A percentile compares a stretch with the other conserved stretches of the same genome.
phyloP scores from a whole-genome alignment of 2,113 vertebrate species.

The Porphyrio hochstetteri region DNA sequence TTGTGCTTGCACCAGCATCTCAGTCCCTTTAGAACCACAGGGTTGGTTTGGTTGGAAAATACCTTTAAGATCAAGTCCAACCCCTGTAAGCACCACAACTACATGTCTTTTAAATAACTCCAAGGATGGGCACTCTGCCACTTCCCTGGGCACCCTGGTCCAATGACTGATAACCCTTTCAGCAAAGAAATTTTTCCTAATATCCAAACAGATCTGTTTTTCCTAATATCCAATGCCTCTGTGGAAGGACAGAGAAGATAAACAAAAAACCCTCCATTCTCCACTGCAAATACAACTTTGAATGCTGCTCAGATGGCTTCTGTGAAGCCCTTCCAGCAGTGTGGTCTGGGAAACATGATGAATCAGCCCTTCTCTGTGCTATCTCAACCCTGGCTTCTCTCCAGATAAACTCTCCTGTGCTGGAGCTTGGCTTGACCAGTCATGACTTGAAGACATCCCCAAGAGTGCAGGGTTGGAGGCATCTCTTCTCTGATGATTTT shows the following conservation, averaged over 20 bases:
- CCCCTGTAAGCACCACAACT: too few relatives aligned
- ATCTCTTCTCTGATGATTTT: not conserved
- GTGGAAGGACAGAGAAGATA: not conserved
- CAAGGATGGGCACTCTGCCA: too few relatives aligned
- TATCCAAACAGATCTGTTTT: too few relatives aligned
- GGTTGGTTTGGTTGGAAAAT: too few relatives aligned
- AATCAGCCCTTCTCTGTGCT: not conserved
- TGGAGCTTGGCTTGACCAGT: not conserved
- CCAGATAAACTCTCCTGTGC: not conserved
- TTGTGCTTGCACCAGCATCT: not conserved
- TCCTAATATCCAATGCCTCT: too few relatives aligned
- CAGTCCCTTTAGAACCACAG: not conserved
- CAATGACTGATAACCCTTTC: too few relatives aligned
- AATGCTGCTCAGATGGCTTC: not conserved
- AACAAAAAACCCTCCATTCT: not conserved
- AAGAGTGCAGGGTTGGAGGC: not conserved
- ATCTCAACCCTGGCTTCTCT: not conserved
- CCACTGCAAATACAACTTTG: not conserved
- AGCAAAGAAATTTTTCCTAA: too few relatives aligned
- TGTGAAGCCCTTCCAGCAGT: not conserved
- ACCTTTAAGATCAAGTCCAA: too few relatives aligned
- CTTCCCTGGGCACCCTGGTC: too few relatives aligned
- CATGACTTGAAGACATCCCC: not conserved
- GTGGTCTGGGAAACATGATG: not conserved
- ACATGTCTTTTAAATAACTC: too few relatives aligned